Percentiles rank a stretch among this genome's conserved stretches.
Evolutionary conservation across 2,888 invertebrate species (phyloP).

Genomic region (Megalurothrips usitatus): DNA sequence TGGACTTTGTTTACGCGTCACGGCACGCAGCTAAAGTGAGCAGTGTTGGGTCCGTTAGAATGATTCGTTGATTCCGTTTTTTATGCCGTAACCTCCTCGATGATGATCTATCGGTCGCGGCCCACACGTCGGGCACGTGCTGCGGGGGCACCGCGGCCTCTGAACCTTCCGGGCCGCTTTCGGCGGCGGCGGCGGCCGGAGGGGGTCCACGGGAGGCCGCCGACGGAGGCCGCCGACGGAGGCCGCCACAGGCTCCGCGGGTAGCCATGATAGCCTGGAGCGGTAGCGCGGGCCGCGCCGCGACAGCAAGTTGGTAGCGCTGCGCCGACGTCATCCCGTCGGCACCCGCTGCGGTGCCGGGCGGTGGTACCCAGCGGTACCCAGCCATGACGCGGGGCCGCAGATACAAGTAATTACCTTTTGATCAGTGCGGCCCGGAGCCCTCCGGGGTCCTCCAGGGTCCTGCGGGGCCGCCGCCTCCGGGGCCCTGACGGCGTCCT

Average conservation of each 20-base stretch:
- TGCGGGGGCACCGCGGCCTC: too few relatives aligned
- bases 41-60: too few relatives aligned
- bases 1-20: too few relatives aligned
- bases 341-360: background rate
- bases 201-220: too few relatives aligned
- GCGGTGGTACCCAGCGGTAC: background rate
- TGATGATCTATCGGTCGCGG: too few relatives aligned
- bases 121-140: too few relatives aligned
- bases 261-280: background rate
- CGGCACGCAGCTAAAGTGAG: too few relatives aligned
- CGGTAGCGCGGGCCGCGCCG: background rate
- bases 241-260: background rate
- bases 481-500: background rate
- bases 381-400: background rate
- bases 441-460: background rate
- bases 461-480: background rate
- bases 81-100: too few relatives aligned
- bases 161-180: too few relatives aligned
- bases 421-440: slow-evolving; percentile 10
- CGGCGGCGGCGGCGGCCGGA: background rate
- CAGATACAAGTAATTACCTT: slow-evolving; percentile 18
- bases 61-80: too few relatives aligned
- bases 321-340: background rate
- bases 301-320: background rate
- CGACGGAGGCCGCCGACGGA: background rate